Conservation (phyloP, 2,113 vertebrate genomes). For the Lanius collurio region DNA sequence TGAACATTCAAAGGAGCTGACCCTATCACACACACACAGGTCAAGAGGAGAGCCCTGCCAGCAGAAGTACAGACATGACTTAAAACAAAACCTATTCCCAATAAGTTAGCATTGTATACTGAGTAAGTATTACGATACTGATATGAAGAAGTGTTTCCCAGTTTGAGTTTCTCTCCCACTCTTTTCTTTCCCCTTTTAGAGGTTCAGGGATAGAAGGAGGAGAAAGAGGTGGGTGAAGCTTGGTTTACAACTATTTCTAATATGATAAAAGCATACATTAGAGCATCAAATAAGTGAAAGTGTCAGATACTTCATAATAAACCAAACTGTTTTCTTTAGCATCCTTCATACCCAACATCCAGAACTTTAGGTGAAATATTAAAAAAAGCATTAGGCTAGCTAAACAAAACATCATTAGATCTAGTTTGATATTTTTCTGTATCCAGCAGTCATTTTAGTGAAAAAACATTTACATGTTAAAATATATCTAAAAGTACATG, state of each 20-base stretch:
- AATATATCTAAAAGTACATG: neutral
- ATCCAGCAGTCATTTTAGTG: neutral
- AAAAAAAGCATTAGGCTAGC: neutral
- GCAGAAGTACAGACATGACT: neutral
- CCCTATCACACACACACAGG: neutral
- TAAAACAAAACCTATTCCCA: neutral
- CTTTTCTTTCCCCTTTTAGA: neutral
- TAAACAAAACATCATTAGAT: neutral
- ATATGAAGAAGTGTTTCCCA: neutral
- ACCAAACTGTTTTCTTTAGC: neutral
- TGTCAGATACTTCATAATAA: neutral
- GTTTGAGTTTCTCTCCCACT: neutral
- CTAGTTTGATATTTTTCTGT: neutral
- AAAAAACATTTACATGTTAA: neutral
- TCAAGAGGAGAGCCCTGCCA: neutral
- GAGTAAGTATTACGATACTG: neutral
- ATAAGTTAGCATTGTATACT: neutral
- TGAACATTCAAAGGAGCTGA: neutral
- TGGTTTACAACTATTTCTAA: neutral
- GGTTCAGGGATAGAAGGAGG: neutral
- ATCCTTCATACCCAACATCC: neutral
- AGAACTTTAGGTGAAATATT: neutral
- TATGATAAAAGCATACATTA: neutral
- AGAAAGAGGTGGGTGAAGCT: neutral
- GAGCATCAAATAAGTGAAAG: neutral